phyloP scores from a whole-genome alignment of 2,113 vertebrate species.

The Lontra canadensis region DNA sequence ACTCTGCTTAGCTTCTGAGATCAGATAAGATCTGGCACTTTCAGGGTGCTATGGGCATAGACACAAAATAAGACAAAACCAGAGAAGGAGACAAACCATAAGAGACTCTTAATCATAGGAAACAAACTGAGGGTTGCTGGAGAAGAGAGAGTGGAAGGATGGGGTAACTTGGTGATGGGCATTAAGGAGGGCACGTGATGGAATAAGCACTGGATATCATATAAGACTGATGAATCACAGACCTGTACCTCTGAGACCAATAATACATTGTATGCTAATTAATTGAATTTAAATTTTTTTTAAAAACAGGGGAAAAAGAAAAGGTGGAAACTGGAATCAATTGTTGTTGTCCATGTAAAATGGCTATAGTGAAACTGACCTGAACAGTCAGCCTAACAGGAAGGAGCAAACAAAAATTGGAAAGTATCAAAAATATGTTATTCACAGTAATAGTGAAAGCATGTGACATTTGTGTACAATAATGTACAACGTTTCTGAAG shows the following conservation, averaged over 20 bases:
- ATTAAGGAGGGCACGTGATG: too few species aligned
- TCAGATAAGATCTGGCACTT: too few species aligned
- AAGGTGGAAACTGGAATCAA: background rate
- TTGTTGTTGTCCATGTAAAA: background rate
- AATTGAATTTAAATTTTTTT: background rate
- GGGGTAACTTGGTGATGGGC: too few species aligned
- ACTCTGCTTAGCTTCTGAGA: too few species aligned
- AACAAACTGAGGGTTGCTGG: too few species aligned
- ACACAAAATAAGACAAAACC: too few species aligned
- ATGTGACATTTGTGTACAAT: background rate
- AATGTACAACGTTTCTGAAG: background rate
- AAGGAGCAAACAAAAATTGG: background rate
- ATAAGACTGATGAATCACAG: too few species aligned
- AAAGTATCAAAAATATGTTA: background rate
- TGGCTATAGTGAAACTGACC: background rate
- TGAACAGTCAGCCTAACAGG: background rate
- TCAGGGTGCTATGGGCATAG: too few species aligned
- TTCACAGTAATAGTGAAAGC: background rate
- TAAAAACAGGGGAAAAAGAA: background rate
- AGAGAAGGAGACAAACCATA: too few species aligned
- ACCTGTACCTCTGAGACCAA: background rate
- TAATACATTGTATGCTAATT: background rate
- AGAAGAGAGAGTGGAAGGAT: too few species aligned
- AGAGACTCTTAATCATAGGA: too few species aligned
- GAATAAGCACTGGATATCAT: too few species aligned